A percentile compares a stretch with the other conserved stretches of the same genome.
phyloP scores from a whole-genome alignment of 2,797 vertebrate genomes.

The Hybognathus amarus region DNA sequence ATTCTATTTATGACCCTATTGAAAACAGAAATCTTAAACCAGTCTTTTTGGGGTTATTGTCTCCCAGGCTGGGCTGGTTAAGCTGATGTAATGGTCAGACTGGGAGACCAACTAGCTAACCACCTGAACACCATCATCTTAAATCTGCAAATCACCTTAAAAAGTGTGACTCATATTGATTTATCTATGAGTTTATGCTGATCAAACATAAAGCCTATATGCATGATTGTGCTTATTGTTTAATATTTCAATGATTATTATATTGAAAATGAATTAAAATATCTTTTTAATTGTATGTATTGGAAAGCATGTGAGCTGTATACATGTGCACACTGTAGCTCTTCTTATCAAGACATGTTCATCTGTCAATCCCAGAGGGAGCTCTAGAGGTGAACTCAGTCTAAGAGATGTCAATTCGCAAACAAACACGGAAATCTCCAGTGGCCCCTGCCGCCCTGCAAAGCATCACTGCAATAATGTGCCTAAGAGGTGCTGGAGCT shows the following conservation, averaged over 20 bases:
- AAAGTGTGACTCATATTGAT: background rate
- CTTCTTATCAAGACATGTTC: background rate
- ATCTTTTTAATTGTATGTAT: background rate
- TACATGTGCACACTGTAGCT: slow-evolving; percentile 11
- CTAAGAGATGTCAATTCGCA: slow-evolving; percentile 39
- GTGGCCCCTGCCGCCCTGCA: slow-evolving; percentile 1
- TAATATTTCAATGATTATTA: background rate
- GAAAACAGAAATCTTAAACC: background rate
- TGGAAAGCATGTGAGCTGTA: background rate
- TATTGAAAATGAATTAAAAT: background rate
- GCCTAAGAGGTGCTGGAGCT: slow-evolving; percentile 8
- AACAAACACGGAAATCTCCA: slow-evolving; percentile 27
- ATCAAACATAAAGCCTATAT: background rate
- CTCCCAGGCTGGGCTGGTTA: background rate
- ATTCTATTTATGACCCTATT: background rate
- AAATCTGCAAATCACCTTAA: background rate
- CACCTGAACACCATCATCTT: background rate
- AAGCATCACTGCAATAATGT: slow-evolving; percentile 34
- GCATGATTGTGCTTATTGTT: background rate
- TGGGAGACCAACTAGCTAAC: background rate
- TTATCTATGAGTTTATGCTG: background rate
- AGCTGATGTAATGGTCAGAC: background rate
- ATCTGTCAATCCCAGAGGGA: slow-evolving; percentile 8
- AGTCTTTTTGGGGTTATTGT: background rate
- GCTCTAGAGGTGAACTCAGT: slow-evolving; percentile 49